Base-by-base conservation (phyloP, 2,888 invertebrate species). In the Peribatodes rhomboidaria region DNA sequence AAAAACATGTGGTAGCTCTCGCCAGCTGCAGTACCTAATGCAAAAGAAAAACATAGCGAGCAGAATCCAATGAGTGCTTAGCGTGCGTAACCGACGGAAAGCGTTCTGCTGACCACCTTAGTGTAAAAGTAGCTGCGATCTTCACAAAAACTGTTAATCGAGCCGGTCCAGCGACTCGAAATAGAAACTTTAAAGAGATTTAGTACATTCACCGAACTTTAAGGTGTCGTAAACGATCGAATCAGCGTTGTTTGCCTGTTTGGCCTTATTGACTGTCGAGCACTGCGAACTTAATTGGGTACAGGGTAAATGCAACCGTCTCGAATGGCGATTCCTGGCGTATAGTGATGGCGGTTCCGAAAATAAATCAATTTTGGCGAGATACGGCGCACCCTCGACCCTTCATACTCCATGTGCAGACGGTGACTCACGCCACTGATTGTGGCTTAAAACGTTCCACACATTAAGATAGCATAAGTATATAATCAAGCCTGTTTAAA, bases 121-220 rank as follows among this genome's bases (percentile, higher is more conserved):
- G 78, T 77, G 77, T 77, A 80, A 79, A 78, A 79, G 75, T 78
- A 77, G 75, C 22, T 37, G 54, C 76, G 76, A 81, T 81, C 78
- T 80, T 78, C 61, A 82, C 76, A 88, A 89, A 89, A 91, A 89
- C 82, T 80, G 79, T 84, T 88, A 85, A 88, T 85, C 85, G 81
- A 77, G 77, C 74, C 84, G 88, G 77, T 86, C 80, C 82, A 83
- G 67, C 82, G 82, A 78, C 76, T 87, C 81, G 75, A 89, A 89
- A 88, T 88, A 89, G 86, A 85, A 86, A 84, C 79, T 69, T 81
- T 77, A 78, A 82, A 81, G 79, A 78, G 67, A 77, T 75, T 76
- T 69, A 78, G 77, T 78, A 73, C 75, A 49, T 56, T 80, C 74
- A 75, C 72, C 76, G 80, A 77, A 82, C 80, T 83, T 78, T 70